Evolutionary conservation across 2,888 invertebrate genomes (phyloP).

Genomic region (Lumbricus terrestris): DNA sequence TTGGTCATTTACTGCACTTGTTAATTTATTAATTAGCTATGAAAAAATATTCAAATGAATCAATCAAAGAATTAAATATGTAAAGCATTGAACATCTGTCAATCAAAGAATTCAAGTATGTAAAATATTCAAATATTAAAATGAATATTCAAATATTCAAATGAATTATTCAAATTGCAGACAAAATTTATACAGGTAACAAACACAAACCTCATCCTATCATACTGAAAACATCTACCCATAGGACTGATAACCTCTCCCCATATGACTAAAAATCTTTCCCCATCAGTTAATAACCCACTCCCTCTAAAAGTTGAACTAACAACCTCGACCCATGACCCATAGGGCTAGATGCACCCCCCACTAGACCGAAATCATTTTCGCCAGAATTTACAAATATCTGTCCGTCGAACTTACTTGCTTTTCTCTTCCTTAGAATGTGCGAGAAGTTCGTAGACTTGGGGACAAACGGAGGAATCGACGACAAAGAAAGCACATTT

Average conservation of each 20-base stretch:
- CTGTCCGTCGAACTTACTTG: conserved; percentile 62
- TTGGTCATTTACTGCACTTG: neutral
- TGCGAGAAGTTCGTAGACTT: conserved; percentile 82
- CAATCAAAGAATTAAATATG: too few relatives aligned
- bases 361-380: too few relatives aligned
- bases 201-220: too few relatives aligned
- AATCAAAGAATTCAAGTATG: too few relatives aligned
- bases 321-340: neutral
- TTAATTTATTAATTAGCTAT: neutral
- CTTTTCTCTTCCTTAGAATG: conserved; percentile 76
- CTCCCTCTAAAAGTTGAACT: neutral
- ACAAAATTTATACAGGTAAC: too few relatives aligned
- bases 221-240: too few relatives aligned
- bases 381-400: neutral
- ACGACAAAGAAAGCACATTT: conserved; percentile 82
- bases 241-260: too few relatives aligned
- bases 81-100: neutral
- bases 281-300: neutral
- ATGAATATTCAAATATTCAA: too few relatives aligned
- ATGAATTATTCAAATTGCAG: too few relatives aligned
- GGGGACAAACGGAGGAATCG: conserved; percentile 69
- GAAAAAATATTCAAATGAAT: too few relatives aligned
- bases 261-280: neutral
- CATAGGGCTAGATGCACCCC: neutral
- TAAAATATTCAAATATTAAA: too few relatives aligned